A percentile compares a stretch with the other conserved stretches of the same genome.
Conservation (phyloP, 2,797 vertebrate species). For the Alosa sapidissima region DNA sequence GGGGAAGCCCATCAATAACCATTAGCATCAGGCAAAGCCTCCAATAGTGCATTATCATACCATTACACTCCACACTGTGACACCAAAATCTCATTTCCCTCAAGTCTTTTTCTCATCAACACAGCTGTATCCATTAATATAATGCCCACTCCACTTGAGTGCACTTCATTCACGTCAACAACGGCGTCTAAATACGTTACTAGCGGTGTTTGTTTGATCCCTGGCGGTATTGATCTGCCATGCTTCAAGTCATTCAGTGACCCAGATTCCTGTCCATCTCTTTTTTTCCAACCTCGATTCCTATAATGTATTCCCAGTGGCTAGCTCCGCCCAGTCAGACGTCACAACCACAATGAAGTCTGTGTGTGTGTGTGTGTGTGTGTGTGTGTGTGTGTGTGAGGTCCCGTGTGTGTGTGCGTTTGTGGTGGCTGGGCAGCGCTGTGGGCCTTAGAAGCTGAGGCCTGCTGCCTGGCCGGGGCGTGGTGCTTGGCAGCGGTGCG, state of each 20-base stretch:
- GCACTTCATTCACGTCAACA: not conserved
- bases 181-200: not conserved
- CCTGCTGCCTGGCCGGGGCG: not conserved
- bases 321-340: not conserved
- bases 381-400: not conserved
- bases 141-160: not conserved
- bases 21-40: not conserved
- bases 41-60: not conserved
- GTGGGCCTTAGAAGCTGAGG: not conserved
- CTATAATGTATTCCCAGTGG: not conserved
- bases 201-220: not conserved
- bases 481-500: not conserved
- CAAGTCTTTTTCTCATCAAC: not conserved
- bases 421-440: conserved; percentile 25
- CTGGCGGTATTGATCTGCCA: not conserved
- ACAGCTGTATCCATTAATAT: not conserved
- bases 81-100: not conserved
- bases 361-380: not conserved
- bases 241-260: not conserved
- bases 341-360: not conserved
- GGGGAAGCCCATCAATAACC: not conserved
- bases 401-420: conserved; percentile 26
- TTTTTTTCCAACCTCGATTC: not conserved
- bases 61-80: not conserved
- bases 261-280: not conserved